Percentiles rank a stretch among this genome's conserved stretches.
These are phyloP conservation scores for Uropsilus gracilis DNA, from an alignment of 2,113 vertebrate species.

Conservation along the genomic window DNA sequence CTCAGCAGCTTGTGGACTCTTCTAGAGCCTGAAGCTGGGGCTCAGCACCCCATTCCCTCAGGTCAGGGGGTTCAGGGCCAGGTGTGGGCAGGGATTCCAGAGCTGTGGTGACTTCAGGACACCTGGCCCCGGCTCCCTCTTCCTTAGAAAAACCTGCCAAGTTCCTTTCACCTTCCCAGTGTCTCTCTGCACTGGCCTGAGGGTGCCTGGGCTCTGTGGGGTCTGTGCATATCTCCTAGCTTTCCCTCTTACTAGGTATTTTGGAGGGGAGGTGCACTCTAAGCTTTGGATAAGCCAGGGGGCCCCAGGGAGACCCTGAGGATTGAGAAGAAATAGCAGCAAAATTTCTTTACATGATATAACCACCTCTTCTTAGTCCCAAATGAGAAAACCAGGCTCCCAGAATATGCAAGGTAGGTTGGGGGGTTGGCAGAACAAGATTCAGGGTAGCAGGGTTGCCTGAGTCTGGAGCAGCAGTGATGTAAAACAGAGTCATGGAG, in stretches of 20 bases:
- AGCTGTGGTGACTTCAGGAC: neutral
- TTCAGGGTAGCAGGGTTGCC: neutral
- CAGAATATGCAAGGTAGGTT: neutral
- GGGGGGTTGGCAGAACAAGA: neutral
- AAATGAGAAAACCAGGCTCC: conserved; percentile 5
- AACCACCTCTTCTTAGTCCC: neutral
- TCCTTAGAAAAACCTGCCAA: neutral
- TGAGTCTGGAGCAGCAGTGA: neutral
- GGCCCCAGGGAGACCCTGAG: neutral
- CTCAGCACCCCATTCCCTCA: neutral
- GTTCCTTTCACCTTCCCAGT: neutral
- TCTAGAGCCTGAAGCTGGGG: neutral
- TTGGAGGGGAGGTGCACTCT: neutral
- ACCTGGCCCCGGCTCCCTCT: neutral
- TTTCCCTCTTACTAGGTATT: neutral
- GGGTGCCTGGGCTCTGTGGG: neutral
- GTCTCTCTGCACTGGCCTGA: neutral
- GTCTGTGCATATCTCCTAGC: neutral
- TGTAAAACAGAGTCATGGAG: neutral
- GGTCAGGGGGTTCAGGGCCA: neutral
- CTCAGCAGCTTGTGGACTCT: neutral
- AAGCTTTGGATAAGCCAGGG: neutral
- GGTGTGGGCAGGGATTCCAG: neutral
- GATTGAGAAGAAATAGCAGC: neutral
- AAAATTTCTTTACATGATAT: neutral